phyloP scores from a whole-genome alignment of 2,113 vertebrate genomes.

The Cheirogaleus medius region DNA sequence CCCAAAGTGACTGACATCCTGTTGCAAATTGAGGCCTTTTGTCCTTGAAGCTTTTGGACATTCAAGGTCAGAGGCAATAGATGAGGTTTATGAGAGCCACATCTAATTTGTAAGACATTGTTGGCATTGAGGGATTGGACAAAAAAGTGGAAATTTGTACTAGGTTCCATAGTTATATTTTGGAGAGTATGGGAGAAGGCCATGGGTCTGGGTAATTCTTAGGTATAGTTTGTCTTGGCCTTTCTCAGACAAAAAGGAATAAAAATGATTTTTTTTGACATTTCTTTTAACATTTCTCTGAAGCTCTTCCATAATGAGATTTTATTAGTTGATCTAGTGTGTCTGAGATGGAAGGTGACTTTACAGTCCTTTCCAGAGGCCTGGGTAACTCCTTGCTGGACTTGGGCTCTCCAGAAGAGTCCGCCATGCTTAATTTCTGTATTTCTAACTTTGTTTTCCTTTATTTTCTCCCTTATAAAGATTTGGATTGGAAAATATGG shows the following conservation, averaged over 20 bases:
- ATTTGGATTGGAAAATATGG: not conserved
- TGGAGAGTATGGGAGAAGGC: not conserved
- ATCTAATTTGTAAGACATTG: not conserved
- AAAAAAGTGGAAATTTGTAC: not conserved
- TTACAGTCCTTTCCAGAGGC: not conserved
- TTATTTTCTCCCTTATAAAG: not conserved
- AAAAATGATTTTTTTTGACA: not conserved
- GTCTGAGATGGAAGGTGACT: not conserved
- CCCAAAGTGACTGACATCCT: not conserved
- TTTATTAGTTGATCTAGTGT: not conserved
- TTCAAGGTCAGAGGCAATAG: not conserved
- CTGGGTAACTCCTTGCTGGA: not conserved
- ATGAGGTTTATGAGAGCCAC: not conserved
- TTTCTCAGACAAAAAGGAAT: not conserved
- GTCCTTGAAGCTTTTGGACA: not conserved
- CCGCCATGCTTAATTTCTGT: not conserved
- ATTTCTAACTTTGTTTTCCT: not conserved
- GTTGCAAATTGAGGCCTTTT: not conserved
- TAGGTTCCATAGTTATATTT: not conserved
- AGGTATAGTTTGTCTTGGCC: not conserved
- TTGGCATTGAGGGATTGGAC: fast-evolving
- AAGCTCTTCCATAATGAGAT: not conserved
- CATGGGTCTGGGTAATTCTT: not conserved
- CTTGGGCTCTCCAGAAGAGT: fast-evolving
- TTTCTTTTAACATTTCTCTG: not conserved